Conservation (phyloP, 1,140 invertebrate genomes). For the Drosophila lacertosa region DNA sequence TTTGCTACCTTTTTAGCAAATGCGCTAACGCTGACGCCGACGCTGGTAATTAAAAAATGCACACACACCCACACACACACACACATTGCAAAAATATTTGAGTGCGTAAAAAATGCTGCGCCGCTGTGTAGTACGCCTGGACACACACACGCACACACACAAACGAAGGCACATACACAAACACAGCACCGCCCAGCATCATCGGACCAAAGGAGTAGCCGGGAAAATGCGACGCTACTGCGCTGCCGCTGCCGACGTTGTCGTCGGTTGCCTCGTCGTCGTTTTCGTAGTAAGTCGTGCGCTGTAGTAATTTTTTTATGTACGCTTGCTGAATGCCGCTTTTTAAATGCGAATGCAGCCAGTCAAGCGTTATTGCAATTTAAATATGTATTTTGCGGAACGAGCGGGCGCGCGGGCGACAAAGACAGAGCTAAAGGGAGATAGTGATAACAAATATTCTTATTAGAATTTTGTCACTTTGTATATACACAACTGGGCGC, state of each 20-base stretch:
- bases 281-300: slow-evolving; percentile 75
- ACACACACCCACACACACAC: slow-evolving; percentile 15
- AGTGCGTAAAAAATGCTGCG: slow-evolving; percentile 59
- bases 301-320: slow-evolving; percentile 68
- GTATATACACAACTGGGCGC: slow-evolving; percentile 67
- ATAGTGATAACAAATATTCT: slow-evolving; percentile 68
- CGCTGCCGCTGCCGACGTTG: slow-evolving; percentile 36
- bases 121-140: slow-evolving; percentile 41
- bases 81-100: slow-evolving; percentile 37
- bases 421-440: background rate
- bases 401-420: slow-evolving; percentile 2
- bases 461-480: slow-evolving; percentile 75
- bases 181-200: slow-evolving; percentile 14
- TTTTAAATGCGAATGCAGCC: slow-evolving; percentile 41
- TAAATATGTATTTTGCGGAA: slow-evolving; percentile 10
- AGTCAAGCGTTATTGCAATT: slow-evolving; percentile 40
- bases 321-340: slow-evolving; percentile 33
- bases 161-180: background rate
- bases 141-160: slow-evolving; percentile 27
- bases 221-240: slow-evolving; percentile 56
- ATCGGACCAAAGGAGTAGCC: slow-evolving; percentile 58
- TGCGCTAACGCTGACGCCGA: slow-evolving; percentile 7
- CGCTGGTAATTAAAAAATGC: slow-evolving; percentile 28
- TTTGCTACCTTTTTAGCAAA: slow-evolving; percentile 16
- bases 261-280: slow-evolving; percentile 48